Evolutionary conservation across 2,113 vertebrate species (phyloP).

Genomic region (Zosterops pallidus): DNA sequence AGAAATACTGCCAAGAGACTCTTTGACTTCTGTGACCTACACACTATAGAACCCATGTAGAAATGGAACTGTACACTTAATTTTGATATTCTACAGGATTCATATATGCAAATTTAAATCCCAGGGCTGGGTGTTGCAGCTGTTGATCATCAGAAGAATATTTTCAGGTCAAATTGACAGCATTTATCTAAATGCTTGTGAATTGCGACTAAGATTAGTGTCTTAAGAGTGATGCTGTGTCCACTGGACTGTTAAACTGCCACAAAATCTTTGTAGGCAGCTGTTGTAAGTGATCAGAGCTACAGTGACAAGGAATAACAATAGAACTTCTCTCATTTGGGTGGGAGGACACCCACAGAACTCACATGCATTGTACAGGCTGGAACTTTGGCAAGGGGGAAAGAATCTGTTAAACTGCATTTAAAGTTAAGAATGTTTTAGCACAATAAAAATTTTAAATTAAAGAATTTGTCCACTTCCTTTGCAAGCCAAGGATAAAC

Average conservation of each 20-base stretch:
- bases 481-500: background rate
- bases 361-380: accelerated
- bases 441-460: slow-evolving; percentile 17
- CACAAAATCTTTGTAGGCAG: background rate
- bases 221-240: background rate
- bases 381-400: background rate
- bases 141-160: background rate
- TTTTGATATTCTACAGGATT: background rate
- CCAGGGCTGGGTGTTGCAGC: background rate
- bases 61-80: background rate
- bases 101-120: background rate
- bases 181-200: background rate
- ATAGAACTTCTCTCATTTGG: background rate
- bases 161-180: background rate
- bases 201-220: background rate
- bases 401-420: background rate
- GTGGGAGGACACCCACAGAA: background rate
- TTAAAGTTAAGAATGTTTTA: accelerated
- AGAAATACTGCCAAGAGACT: background rate
- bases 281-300: background rate
- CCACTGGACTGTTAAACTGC: background rate
- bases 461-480: background rate
- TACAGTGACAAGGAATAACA: background rate
- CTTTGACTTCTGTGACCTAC: background rate
- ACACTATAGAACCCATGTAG: background rate